phyloP scores from a whole-genome alignment of 1,140 invertebrate species.

The Rhyzopertha dominica region DNA sequence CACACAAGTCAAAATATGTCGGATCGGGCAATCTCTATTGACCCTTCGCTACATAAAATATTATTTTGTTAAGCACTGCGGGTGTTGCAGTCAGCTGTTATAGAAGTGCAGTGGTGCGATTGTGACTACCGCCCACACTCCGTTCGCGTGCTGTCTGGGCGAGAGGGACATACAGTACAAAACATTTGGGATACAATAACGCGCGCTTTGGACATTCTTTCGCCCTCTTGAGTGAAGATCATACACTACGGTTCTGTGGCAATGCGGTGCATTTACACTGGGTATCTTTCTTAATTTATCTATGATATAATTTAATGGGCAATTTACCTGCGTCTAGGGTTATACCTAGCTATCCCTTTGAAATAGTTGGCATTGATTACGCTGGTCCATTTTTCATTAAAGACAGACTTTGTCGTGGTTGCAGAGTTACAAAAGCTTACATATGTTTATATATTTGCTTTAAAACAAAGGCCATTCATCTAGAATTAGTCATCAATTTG shows the following conservation, averaged over 20 bases:
- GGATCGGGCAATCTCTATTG: no score
- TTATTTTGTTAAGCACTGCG: no score
- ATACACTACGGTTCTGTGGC: conserved; percentile 19
- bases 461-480: conserved; percentile 33
- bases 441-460: conserved; percentile 36
- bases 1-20: no score
- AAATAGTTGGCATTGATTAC: conserved; percentile 36
- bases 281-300: conserved; percentile 17
- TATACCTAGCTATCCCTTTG: conserved; percentile 29
- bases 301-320: conserved; percentile 29
- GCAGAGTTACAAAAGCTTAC: conserved; percentile 22
- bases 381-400: conserved; percentile 33
- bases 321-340: conserved; percentile 36
- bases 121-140: no score
- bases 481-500: conserved; percentile 34
- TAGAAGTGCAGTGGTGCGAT: no score
- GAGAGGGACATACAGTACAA: no score
- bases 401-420: conserved; percentile 21
- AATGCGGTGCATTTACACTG: conserved; percentile 16
- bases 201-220: no score
- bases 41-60: no score
- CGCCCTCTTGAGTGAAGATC: no score
- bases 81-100: no score
- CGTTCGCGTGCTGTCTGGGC: no score
- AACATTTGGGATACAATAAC: no score